These are phyloP conservation scores for Apotomis betuletana DNA, from an alignment of 2,888 invertebrate species.

Conservation along the genomic window DNA sequence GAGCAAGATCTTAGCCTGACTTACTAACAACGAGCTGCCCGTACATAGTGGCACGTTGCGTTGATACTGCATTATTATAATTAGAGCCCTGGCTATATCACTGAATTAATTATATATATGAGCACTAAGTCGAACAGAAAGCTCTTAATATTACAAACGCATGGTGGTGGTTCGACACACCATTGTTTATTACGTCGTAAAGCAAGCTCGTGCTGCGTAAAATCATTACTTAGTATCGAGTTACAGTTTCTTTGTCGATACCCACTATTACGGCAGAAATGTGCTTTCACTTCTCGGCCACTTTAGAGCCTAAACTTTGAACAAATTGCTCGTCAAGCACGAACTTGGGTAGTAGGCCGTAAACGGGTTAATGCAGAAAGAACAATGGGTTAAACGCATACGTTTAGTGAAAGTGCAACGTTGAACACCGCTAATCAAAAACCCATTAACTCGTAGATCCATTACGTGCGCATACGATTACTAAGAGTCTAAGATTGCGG, in stretches of 20 bases:
- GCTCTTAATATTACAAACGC: slow-evolving; percentile 71
- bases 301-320: slow-evolving; percentile 7
- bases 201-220: slow-evolving; percentile 71
- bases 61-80: slow-evolving; percentile 42
- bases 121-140: slow-evolving; percentile 58
- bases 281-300: slow-evolving; percentile 32
- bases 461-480: slow-evolving; percentile 21
- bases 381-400: slow-evolving; percentile 61
- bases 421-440: slow-evolving; percentile 72
- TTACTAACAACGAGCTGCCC: too few species aligned
- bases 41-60: too few species aligned
- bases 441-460: slow-evolving; percentile 61
- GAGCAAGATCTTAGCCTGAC: too few species aligned
- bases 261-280: slow-evolving; percentile 44
- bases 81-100: slow-evolving; percentile 68
- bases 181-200: slow-evolving; percentile 75
- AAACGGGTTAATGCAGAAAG: slow-evolving; percentile 49
- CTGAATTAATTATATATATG: slow-evolving; percentile 69
- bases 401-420: slow-evolving; percentile 73
- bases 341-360: slow-evolving; percentile 22
- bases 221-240: slow-evolving; percentile 74
- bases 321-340: slow-evolving; percentile 9
- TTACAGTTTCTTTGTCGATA: slow-evolving; percentile 63
- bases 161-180: slow-evolving; percentile 63
- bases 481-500: neutral